A percentile compares a stretch with the other conserved stretches of the same genome.
Conservation (phyloP, 2,888 invertebrate genomes). For the Zygaena filipendulae region DNA sequence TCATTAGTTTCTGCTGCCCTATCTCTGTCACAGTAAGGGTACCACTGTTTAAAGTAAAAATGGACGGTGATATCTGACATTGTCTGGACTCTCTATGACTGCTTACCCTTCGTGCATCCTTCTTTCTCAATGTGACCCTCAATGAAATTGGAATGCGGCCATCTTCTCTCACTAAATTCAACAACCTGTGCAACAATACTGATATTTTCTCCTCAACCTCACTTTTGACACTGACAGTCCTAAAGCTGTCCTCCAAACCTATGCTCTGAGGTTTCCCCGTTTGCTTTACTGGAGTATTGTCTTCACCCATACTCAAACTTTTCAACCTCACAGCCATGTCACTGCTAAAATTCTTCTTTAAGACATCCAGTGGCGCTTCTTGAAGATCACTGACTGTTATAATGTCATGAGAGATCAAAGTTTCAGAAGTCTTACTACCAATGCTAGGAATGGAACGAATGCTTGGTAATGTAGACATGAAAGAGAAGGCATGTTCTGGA, state of each 20-base stretch:
- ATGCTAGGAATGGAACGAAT: slow-evolving; percentile 79
- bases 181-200: slow-evolving; percentile 74
- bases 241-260: slow-evolving; percentile 83
- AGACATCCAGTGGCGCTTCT: slow-evolving; percentile 62
- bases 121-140: slow-evolving; percentile 79
- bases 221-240: slow-evolving; percentile 75
- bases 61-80: slow-evolving; percentile 75
- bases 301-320: slow-evolving; percentile 79
- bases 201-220: slow-evolving; percentile 80
- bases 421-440: slow-evolving; percentile 75
- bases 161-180: slow-evolving; percentile 79
- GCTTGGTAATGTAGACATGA: slow-evolving; percentile 73
- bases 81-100: slow-evolving; percentile 82
- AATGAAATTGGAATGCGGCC: slow-evolving; percentile 81
- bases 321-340: slow-evolving; percentile 77
- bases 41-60: slow-evolving; percentile 65
- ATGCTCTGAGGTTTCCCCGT: slow-evolving; percentile 83
- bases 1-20: slow-evolving; percentile 74
- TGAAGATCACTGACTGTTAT: slow-evolving; percentile 75
- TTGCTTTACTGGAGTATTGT: slow-evolving; percentile 76
- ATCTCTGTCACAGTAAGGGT: slow-evolving; percentile 58
- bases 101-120: slow-evolving; percentile 72
- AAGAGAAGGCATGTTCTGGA: slow-evolving; percentile 73
- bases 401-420: slow-evolving; percentile 74
- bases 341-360: slow-evolving; percentile 73